Evolutionary conservation across 2,888 invertebrate genomes (phyloP).

Genomic region (Pyrocoelia pectoralis): DNA sequence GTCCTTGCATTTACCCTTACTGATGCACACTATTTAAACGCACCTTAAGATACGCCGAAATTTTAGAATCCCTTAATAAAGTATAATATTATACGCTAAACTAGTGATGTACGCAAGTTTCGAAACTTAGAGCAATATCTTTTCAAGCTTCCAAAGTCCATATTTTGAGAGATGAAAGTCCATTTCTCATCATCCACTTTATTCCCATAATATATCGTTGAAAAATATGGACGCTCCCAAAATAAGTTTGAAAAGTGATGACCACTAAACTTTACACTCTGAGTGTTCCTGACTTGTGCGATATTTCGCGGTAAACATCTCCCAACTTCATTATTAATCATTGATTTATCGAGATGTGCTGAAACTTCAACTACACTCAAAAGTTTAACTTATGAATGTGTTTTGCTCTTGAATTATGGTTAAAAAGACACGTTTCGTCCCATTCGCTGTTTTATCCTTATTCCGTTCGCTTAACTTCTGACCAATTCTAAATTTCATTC

Average conservation of each 20-base stretch:
- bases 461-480: background rate
- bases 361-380: slow-evolving; percentile 45
- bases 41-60: slow-evolving; percentile 2
- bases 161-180: slow-evolving; percentile 27
- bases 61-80: slow-evolving; percentile 11
- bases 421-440: slow-evolving; percentile 24
- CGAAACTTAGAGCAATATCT: slow-evolving; percentile 14
- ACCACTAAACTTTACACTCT: slow-evolving; percentile 50
- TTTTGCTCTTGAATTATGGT: slow-evolving; percentile 39
- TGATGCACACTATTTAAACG: slow-evolving; percentile 19
- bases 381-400: slow-evolving; percentile 45
- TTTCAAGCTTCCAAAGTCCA: slow-evolving; percentile 14
- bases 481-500: slow-evolving; percentile 5
- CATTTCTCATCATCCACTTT: slow-evolving; percentile 34
- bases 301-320: slow-evolving; percentile 47
- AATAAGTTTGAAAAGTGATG: slow-evolving; percentile 50
- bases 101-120: slow-evolving; percentile 14
- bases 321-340: slow-evolving; percentile 53
- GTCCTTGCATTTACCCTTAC: slow-evolving; percentile 16
- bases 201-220: slow-evolving; percentile 27
- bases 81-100: background rate
- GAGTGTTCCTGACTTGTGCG: slow-evolving; percentile 44
- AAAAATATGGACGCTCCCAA: slow-evolving; percentile 37
- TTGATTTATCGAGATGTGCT: slow-evolving; percentile 51
- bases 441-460: background rate